Conservation (phyloP, 1,140 invertebrate species). For the Zaprionus lachaisei region DNA sequence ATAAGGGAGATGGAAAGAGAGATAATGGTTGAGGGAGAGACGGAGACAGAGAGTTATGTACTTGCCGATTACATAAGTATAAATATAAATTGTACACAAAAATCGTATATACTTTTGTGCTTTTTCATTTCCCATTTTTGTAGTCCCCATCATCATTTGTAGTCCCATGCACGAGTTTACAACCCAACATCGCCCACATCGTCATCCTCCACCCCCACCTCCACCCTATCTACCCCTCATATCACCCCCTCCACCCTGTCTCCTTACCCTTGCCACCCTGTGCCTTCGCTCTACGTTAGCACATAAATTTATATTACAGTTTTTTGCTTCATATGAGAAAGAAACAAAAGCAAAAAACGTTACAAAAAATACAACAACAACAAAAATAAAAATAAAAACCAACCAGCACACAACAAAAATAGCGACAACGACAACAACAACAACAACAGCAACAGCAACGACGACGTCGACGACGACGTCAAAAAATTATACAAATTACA, state of each 20-base stretch:
- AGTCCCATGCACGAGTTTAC: slow-evolving; percentile 22
- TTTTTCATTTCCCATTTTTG: slow-evolving; percentile 29
- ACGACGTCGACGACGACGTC: slow-evolving; percentile 61
- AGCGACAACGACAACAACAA: slow-evolving; percentile 15
- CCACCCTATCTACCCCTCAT: not conserved
- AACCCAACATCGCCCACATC: slow-evolving; percentile 3
- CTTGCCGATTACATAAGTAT: slow-evolving; percentile 5
- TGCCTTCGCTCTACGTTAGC: slow-evolving; percentile 35
- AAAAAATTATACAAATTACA: slow-evolving; percentile 80
- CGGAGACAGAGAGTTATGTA: slow-evolving; percentile 3
- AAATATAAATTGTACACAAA: slow-evolving; percentile 29
- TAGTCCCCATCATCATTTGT: slow-evolving; percentile 31
- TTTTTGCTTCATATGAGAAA: slow-evolving; percentile 63
- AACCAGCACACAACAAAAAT: slow-evolving; percentile 37
- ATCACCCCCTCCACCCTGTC: not conserved
- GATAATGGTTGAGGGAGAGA: not conserved
- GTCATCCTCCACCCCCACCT: not conserved
- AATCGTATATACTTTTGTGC: slow-evolving; percentile 33
- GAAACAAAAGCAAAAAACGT: slow-evolving; percentile 63
- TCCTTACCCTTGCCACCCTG: not conserved
- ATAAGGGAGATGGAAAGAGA: not conserved
- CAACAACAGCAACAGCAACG: slow-evolving; percentile 12
- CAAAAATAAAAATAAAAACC: slow-evolving; percentile 36
- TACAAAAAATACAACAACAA: slow-evolving; percentile 36
- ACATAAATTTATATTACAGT: slow-evolving; percentile 79